These are phyloP conservation scores for Drosophila ezoana DNA, from an alignment of 2,888 invertebrate species.

Conservation along the genomic window DNA sequence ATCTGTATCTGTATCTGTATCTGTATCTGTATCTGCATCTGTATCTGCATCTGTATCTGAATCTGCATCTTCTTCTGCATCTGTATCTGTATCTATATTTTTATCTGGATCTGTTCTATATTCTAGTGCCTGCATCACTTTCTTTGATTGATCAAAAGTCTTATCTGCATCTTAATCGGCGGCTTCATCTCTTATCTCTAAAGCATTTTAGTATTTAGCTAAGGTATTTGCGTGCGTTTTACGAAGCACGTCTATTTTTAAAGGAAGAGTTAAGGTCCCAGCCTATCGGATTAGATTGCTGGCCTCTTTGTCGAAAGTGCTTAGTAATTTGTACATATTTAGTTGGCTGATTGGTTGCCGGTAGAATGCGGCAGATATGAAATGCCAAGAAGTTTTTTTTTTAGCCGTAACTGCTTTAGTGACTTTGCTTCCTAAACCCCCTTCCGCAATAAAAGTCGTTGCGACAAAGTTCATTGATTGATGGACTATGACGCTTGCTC, in stretches of 20 bases:
- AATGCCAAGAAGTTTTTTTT: too few relatives aligned
- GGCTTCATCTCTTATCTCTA: background rate
- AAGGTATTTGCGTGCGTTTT: too few relatives aligned
- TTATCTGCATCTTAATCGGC: too few relatives aligned
- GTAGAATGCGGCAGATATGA: conserved; percentile 27
- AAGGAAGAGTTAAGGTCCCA: too few relatives aligned
- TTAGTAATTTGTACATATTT: conserved; percentile 63
- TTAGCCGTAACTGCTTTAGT: too few relatives aligned
- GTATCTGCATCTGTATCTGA: conserved; percentile 7
- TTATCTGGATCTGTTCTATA: too few relatives aligned
- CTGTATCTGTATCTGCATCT: background rate
- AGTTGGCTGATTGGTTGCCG: conserved; percentile 47
- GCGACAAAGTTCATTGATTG: conserved; percentile 67
- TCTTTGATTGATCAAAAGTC: too few relatives aligned
- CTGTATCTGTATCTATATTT: background rate
- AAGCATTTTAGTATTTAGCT: too few relatives aligned
- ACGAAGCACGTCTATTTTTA: too few relatives aligned
- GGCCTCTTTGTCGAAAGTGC: background rate
- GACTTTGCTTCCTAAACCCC: too few relatives aligned
- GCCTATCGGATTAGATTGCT: background rate
- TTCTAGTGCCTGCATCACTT: too few relatives aligned
- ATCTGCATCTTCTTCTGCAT: background rate
- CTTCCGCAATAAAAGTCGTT: background rate
- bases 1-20: too few relatives aligned
- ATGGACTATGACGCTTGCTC: conserved; percentile 20